Evolutionary conservation across 1,140 invertebrate genomes (phyloP), one percentile per base, ranked within the genome.

Genomic region (Pissodes strobi): DNA sequence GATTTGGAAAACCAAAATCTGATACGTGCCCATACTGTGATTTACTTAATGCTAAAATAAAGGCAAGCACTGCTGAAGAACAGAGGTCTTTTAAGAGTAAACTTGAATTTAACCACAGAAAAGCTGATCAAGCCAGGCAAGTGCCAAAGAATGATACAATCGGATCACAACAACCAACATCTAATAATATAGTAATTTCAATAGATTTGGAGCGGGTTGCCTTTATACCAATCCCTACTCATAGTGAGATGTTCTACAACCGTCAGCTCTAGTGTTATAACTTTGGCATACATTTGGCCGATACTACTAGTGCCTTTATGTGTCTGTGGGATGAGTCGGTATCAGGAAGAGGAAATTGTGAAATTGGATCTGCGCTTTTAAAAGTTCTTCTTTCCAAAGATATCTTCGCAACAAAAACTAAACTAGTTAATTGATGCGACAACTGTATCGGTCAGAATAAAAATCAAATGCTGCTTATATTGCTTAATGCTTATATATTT

Each of bases 31-130:
- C 45, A 48, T 8, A 3, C 19, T 48, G 45, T 18, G 45, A 48
- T 48, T 48, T 48, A 48, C 23, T 48, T 48, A 19, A 48, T 48
- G 45, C 45, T 5, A 48, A 48, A 19, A 48, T 48, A 48, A 48
- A 48, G 18, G n/a, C 45, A 48, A 48, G 45, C 23, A 15, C 18
- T 48, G 45, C 45, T 25, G 45, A 48, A 48, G 25, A 27, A 27
- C 25, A 27, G 4, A 27, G 41, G 6, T 19, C 41, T 15, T 45
- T 45, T 45, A 45, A 45, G 15, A 8, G 6, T 45, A 34, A 23
- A 52, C 27, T 52, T 12, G 4, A 52, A 27, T 2, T 52, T n/a
- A 18, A 55, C 25, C 51, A 55, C 8, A 27, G 27, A 34, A 34
- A 55, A 34, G 23, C 30, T 9, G 23, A 55, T 37, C 13, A 55